A percentile compares a stretch with the other conserved stretches of the same genome.
Conservation (phyloP, 2,113 vertebrate species). For the Turdus rufiventris region DNA sequence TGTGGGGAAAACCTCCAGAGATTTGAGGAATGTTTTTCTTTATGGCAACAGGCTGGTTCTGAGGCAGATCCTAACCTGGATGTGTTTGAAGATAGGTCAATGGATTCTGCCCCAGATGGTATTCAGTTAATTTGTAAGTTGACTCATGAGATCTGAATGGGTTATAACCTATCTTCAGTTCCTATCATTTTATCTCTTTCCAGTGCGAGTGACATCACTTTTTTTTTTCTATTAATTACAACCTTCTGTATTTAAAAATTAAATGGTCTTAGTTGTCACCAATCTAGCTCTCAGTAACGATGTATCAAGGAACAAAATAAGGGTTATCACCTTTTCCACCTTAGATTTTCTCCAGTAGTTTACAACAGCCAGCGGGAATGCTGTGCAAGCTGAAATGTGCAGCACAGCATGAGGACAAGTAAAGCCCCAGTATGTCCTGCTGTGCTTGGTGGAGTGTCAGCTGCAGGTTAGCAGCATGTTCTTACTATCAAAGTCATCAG, state of each 20-base stretch:
- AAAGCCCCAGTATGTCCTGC: not conserved
- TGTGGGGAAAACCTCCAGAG: not conserved
- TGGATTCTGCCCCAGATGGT: not conserved
- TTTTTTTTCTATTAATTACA: not conserved
- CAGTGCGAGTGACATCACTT: not conserved
- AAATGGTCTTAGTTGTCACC: not conserved
- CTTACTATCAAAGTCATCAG: not conserved
- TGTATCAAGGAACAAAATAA: not conserved
- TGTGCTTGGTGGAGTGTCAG: not conserved
- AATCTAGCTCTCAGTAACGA: rapidly evolving
- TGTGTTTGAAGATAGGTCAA: not conserved
- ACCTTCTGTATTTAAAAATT: not conserved
- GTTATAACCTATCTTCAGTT: not conserved
- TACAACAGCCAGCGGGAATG: not conserved
- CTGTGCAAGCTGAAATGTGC: not conserved
- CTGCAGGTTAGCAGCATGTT: rapidly evolving
- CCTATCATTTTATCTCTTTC: not conserved
- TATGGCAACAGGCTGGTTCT: not conserved
- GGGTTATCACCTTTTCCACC: rapidly evolving
- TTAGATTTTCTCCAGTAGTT: not conserved
- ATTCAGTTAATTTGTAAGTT: not conserved
- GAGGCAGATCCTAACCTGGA: not conserved
- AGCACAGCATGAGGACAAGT: not conserved
- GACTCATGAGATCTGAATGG: not conserved
- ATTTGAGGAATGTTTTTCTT: not conserved